Base-by-base conservation (phyloP, 2,888 invertebrate species). In the Ceramica pisi region DNA sequence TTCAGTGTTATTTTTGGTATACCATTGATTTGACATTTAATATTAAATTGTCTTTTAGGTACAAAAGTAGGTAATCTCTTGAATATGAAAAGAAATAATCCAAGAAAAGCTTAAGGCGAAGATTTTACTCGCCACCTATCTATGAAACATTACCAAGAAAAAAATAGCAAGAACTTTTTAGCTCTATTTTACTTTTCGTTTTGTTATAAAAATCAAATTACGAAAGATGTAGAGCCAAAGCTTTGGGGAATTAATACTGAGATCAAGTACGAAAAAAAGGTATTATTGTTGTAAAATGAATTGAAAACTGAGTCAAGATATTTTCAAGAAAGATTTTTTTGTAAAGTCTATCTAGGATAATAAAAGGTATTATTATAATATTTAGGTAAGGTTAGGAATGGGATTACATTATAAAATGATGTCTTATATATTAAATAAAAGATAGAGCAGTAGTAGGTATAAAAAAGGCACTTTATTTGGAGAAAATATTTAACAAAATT, bases 181-280 rank as follows among this genome's bases (percentile, higher is more conserved):
- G 26, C 38, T 46, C 48, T n/a, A 66, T 64, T 35, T 55, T 53
- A 71, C 35, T 46, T 66, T 50, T 66, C 31, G 23, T 63, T 65
- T 59, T 23, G 1, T 57, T 59, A 48, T 44, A 59, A 57, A 76
- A 77, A 77, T 71, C n/a, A 63, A 77, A 63, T 76, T 66, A 66
- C 23, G 26, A 35, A 50, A 71, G 53, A 77, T 48, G 48, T 71
- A 48, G 26, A 41, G 12, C 23, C 2, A 67, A 55, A 41, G 53
- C 67, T 46, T 57, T 16, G n/a, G 50, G 38, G 67, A 55, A 57
- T 68, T 50, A 78, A 19, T 64, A 38, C n/a, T 10, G 35, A 67
- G 56, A 65, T 72, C 53, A 64, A 75, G 16, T 56, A 61, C 50
- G 31, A 75, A 51, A 35, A 16, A 51, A 68, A 57, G 12, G 12